phyloP scores from a whole-genome alignment of 2,888 invertebrate species.

The Macrophya annulata region DNA sequence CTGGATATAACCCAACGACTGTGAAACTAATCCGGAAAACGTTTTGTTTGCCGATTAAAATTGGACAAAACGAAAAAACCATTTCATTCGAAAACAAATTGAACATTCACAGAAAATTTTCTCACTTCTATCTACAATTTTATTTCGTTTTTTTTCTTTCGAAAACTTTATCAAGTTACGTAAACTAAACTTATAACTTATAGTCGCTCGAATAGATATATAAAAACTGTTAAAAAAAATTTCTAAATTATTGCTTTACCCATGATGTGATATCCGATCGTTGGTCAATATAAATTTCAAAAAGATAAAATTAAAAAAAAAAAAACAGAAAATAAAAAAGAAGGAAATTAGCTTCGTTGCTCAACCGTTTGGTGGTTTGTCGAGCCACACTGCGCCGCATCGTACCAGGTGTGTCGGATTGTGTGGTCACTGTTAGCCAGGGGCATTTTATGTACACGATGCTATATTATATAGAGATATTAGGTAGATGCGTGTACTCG shows the following conservation, averaged over 20 bases:
- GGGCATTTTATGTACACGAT: constrained; percentile 73
- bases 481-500: neutral
- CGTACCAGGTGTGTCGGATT: constrained; percentile 76
- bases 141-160: no score
- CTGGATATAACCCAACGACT: constrained; percentile 50
- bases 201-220: neutral
- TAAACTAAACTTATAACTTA: neutral
- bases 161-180: no score
- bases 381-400: constrained; percentile 70
- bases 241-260: neutral
- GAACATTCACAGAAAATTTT: neutral
- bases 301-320: constrained; percentile 74
- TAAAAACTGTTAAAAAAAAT: neutral
- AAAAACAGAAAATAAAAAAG: neutral
- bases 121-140: neutral
- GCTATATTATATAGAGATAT: constrained; percentile 20
- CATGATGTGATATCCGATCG: constrained; percentile 61
- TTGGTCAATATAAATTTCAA: constrained; percentile 75
- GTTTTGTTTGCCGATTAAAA: constrained; percentile 32
- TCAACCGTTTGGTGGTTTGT: constrained; percentile 73
- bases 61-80: neutral
- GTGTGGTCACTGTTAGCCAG: constrained; percentile 67
- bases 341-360: constrained; percentile 78
- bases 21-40: constrained; percentile 47
- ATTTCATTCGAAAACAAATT: neutral